Evolutionary conservation across 2,113 vertebrate genomes (phyloP).

Genomic region (Verasper variegatus): DNA sequence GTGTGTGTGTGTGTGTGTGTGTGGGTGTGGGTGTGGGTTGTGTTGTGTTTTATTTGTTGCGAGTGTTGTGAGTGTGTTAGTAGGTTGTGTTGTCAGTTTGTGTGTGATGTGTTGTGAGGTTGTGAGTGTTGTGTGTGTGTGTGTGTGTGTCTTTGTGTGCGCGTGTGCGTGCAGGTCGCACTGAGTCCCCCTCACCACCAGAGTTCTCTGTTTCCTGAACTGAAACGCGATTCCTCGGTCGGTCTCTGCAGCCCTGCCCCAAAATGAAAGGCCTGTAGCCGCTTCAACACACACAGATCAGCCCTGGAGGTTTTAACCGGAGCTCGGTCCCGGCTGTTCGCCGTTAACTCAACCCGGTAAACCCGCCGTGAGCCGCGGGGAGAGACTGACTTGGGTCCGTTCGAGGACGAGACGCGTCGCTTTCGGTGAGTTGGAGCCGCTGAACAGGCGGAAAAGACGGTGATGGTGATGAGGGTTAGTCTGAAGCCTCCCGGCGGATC

Average conservation of each 20-base stretch:
- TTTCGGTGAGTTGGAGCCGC: slow-evolving; percentile 66
- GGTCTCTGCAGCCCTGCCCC: slow-evolving; percentile 51
- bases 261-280: slow-evolving; percentile 45
- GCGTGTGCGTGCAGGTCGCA: slow-evolving; percentile 14
- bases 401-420: slow-evolving; percentile 9
- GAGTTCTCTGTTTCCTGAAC: slow-evolving; percentile 50
- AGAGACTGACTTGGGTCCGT: neutral
- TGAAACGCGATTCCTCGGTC: slow-evolving; percentile 63
- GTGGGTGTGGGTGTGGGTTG: no score
- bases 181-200: slow-evolving; percentile 57
- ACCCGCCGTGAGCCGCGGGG: accelerated
- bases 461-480: neutral
- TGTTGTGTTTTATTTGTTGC: no score
- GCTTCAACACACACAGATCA: slow-evolving; percentile 1
- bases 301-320: neutral
- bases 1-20: no score
- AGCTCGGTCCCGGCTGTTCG: neutral
- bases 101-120: no score
- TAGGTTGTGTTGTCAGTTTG: no score
- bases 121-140: no score
- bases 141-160: neutral
- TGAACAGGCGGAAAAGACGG: slow-evolving; percentile 27
- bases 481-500: slow-evolving; percentile 46
- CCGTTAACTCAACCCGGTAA: accelerated
- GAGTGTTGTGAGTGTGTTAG: no score